Conservation (phyloP, 1,140 invertebrate species). For the Acromyrmex echinatior region DNA sequence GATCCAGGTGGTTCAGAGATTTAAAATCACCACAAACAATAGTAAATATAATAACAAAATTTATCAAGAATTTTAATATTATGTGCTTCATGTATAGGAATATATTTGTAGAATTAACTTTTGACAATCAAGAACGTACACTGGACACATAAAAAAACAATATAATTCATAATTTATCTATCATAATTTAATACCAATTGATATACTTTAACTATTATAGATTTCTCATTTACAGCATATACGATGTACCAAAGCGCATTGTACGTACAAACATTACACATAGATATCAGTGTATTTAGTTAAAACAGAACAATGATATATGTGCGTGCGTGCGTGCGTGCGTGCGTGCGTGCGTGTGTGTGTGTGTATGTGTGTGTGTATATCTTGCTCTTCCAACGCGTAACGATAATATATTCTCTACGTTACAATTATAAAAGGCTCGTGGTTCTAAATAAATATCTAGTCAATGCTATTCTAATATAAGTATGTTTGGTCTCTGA, state of each 20-base stretch:
- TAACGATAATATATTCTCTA: slow-evolving; percentile 47
- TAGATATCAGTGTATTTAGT: slow-evolving; percentile 57
- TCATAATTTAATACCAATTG: background rate
- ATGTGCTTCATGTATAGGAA: background rate
- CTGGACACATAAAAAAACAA: background rate
- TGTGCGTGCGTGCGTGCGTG: too few species aligned
- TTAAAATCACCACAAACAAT: background rate
- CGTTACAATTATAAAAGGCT: slow-evolving; percentile 79
- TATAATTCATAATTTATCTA: background rate
- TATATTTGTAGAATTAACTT: background rate
- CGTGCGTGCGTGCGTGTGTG: too few species aligned
- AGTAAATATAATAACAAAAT: background rate
- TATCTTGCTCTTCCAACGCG: background rate
- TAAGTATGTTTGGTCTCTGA: slow-evolving; percentile 28
- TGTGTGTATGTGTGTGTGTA: too few species aligned
- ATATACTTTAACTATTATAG: background rate
- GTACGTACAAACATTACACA: slow-evolving; percentile 68
- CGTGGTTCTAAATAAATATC: slow-evolving; percentile 76
- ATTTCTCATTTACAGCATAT: slow-evolving; percentile 28
- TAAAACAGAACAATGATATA: slow-evolving; percentile 29
- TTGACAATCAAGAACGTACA: slow-evolving; percentile 25
- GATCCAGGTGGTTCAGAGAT: slow-evolving; percentile 72
- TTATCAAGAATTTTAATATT: background rate
- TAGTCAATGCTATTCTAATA: slow-evolving; percentile 67
- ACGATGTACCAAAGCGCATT: slow-evolving; percentile 67